Conservation (phyloP, 2,113 vertebrate genomes). For the Chrysemys picta region DNA sequence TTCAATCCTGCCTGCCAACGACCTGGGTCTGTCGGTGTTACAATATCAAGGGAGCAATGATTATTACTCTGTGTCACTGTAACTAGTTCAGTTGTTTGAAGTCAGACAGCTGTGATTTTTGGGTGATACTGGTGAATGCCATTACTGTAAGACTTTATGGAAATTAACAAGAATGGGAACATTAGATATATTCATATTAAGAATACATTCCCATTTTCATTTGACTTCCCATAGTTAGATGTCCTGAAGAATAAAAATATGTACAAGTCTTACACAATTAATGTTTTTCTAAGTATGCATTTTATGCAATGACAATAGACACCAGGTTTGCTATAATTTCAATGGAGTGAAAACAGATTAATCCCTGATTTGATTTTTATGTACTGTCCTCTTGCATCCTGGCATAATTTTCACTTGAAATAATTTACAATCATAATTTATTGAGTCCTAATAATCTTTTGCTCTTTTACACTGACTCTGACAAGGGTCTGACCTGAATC, state of each 20-base stretch:
- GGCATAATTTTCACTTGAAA: conserved; percentile 43
- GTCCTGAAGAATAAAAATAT: not conserved
- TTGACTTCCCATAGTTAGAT: not conserved
- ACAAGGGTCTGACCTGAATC: conserved; percentile 71
- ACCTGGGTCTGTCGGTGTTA: too few species aligned
- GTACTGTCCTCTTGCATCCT: conserved; percentile 5
- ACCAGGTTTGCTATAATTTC: not conserved
- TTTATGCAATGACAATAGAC: not conserved
- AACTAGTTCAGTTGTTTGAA: not conserved
- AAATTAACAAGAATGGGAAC: not conserved
- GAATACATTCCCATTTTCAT: not conserved
- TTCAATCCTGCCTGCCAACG: too few species aligned
- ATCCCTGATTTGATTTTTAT: conserved; percentile 1
- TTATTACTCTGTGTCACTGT: not conserved
- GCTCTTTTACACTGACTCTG: conserved; percentile 65
- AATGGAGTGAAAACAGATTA: not conserved
- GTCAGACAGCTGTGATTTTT: not conserved
- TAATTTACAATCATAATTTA: conserved; percentile 61
- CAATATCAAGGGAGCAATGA: not conserved
- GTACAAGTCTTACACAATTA: not conserved
- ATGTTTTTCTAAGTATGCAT: not conserved
- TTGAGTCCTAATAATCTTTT: conserved; percentile 60
- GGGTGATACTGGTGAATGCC: not conserved
- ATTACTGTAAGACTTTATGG: not conserved
- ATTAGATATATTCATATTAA: not conserved